phyloP scores from a whole-genome alignment of 2,113 vertebrate species.

The Corvus moneduloides region DNA sequence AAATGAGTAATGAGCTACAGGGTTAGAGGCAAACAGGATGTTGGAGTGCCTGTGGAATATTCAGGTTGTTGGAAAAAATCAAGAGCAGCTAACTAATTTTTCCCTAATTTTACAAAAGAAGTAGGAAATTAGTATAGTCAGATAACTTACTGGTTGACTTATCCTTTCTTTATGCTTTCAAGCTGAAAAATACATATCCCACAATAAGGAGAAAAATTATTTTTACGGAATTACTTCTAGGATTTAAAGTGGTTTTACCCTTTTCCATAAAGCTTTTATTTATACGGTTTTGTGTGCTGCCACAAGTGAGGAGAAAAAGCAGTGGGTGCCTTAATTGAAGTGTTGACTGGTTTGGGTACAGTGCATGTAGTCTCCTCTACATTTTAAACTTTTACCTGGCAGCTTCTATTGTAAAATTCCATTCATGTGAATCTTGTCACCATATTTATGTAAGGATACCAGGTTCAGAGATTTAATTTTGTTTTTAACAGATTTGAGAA shows the following conservation, averaged over 20 bases:
- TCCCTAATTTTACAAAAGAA: background rate
- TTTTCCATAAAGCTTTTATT: background rate
- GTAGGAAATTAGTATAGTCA: background rate
- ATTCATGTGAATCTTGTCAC: background rate
- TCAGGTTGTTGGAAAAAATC: background rate
- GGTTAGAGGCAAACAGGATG: background rate
- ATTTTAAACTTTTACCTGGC: background rate
- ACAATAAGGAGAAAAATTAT: background rate
- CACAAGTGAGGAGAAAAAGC: background rate
- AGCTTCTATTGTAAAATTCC: background rate
- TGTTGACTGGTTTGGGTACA: background rate
- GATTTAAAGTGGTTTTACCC: background rate
- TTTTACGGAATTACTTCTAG: background rate
- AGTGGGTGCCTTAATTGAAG: background rate
- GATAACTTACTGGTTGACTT: background rate
- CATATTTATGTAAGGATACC: background rate
- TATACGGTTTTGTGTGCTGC: background rate
- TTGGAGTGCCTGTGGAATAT: background rate
- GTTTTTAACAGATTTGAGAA: background rate
- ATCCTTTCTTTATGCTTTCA: background rate
- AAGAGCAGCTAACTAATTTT: conserved; percentile 19
- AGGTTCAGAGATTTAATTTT: no score
- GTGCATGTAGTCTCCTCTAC: background rate
- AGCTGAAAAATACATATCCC: background rate
- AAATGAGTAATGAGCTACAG: background rate